These are phyloP conservation scores for Ictalurus furcatus DNA, from an alignment of 2,113 vertebrate species.

Conservation along the genomic window DNA sequence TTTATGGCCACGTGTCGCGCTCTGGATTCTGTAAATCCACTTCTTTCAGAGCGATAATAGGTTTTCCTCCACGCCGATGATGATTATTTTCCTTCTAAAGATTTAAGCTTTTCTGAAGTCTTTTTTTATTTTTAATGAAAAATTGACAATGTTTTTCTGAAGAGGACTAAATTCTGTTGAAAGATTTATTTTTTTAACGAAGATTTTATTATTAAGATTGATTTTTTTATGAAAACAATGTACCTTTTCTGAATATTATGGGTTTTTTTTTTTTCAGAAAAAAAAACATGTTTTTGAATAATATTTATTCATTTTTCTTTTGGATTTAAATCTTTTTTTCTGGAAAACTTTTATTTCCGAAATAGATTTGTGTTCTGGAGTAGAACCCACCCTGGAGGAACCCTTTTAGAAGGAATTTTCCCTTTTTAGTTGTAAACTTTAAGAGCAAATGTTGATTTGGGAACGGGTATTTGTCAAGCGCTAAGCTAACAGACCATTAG, in stretches of 20 bases:
- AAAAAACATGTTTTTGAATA: neutral
- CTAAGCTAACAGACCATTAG: neutral
- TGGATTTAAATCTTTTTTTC: neutral
- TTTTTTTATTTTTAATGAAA: neutral
- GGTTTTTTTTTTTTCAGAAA: too few relatives aligned
- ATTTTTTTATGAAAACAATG: neutral
- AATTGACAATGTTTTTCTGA: too few relatives aligned
- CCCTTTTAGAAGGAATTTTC: neutral
- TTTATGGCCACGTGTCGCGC: slow-evolving; percentile 37
- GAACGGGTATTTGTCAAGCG: neutral
- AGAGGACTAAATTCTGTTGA: neutral
- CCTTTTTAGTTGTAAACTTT: too few relatives aligned
- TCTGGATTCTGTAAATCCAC: neutral
- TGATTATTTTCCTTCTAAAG: neutral
- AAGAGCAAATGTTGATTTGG: neutral
- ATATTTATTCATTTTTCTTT: neutral
- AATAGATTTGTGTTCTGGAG: neutral
- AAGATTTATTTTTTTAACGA: neutral
- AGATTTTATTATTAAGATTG: too few relatives aligned
- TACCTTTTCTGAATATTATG: too few relatives aligned
- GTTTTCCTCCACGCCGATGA: slow-evolving; percentile 38
- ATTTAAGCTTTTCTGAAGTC: neutral
- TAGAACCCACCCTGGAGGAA: neutral
- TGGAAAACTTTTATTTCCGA: neutral
- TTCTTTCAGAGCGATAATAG: slow-evolving; percentile 45